Evolutionary conservation across 2,797 vertebrate genomes (phyloP), one percentile per base, ranked within the genome.

Genomic region (Ataeniobius toweri): DNA sequence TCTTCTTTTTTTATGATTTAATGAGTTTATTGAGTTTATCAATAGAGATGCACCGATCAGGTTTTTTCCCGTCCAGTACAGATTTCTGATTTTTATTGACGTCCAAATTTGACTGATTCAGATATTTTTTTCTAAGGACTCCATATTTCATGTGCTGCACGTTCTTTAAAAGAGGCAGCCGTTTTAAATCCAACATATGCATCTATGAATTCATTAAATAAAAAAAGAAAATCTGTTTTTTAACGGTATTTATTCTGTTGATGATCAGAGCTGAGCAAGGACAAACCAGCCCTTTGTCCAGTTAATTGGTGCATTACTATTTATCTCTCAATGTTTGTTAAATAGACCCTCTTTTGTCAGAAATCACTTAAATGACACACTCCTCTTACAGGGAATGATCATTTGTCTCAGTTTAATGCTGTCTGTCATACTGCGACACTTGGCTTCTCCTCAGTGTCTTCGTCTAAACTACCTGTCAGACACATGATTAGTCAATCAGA

Each of bases 401-500:
- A 77, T 71, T 73, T 71, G 63, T 75, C 72, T 79, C 75, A 56
- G n/a, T 76, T 51, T 80, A 26, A 24, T 16, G 58, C 73, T 8
- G 28, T 84, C 77, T 65, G 20, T 85, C 80, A 68, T 16, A 53
- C 76, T 56, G 71, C 75, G 79, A 73, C 74, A 56, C 74, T 77
- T 71, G 81, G 73, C 80, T 41, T 59, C 67, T 81, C 20, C n/a
- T 81, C 63, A 63, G 9, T 51, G 69, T 67, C 71, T 56, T 67
- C 80, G 39, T 80, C 51, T 20, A 53, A 74, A 70, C 74, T 70
- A 16, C 80, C 48, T 80, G n/a, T 16, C 20, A 6, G 53, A 55
- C 53, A 22, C 73, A 65, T 14, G 12, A 69, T 76, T 3, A 78
- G 58, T 80, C 80, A 50, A 8, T 58, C 3, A 1, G 20, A 74